Conservation (phyloP, 2,113 vertebrate genomes). For the Procapra przewalskii region DNA sequence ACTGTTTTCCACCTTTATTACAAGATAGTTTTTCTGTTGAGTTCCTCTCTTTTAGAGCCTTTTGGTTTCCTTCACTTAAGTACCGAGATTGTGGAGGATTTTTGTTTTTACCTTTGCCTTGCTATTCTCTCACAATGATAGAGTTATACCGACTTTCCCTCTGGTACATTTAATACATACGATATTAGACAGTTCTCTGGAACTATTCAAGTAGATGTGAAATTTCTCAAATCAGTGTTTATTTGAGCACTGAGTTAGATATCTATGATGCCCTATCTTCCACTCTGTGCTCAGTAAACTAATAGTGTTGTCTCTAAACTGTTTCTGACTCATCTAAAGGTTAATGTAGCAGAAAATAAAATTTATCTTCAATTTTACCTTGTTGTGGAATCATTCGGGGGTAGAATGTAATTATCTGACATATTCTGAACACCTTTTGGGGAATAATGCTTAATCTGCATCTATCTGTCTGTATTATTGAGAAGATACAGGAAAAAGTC, state of each 20-base stretch:
- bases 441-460: not conserved
- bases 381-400: not conserved
- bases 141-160: not conserved
- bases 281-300: not conserved
- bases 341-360: slow-evolving; percentile 32
- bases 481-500: not conserved
- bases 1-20: not conserved
- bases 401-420: not conserved
- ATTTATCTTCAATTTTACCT: not conserved
- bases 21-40: not conserved
- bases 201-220: not conserved
- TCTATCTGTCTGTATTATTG: not conserved
- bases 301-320: not conserved
- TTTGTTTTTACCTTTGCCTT: not conserved
- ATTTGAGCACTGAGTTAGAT: not conserved
- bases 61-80: not conserved
- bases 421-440: not conserved
- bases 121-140: not conserved
- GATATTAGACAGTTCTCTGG: not conserved
- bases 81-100: not conserved
- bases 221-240: not conserved
- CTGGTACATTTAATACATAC: not conserved
- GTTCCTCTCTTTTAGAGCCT: not conserved
- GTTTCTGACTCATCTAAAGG: not conserved
- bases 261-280: not conserved